Base-by-base conservation (phyloP, 1,140 invertebrate species). In the Marisa cornuarietis region DNA sequence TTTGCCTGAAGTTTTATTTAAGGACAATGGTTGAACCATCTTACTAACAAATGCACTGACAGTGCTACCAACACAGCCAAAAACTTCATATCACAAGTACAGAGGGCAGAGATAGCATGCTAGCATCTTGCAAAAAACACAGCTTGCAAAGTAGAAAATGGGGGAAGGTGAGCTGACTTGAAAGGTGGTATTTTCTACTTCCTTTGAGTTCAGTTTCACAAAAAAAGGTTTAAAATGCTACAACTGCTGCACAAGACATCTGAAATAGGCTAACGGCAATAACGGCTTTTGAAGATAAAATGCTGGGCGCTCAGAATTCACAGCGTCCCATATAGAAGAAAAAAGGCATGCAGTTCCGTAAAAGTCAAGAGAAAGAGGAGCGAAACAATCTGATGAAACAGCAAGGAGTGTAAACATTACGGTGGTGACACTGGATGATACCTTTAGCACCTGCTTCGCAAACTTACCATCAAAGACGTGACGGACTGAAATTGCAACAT, bases 401-500 rank as follows among this genome's bases (percentile, higher is more conserved):
- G 62, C 52, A 65, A 49, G 66, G 63, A 79, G 71, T 76, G 49
- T n/a, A 77, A 63, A 68, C 71, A 31, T 68, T 31, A 72, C 24
- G 9, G 18, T 51, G 58, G 49, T 61, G 26, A 51, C 24, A 58
- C 24, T 49, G 61, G 72, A 74, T 52, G 71, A 78, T 81, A 81
- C 80, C 80, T 81, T 49, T 13, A 51, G 62, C 62, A 71, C 24
- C 24, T 71, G 26, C 18, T n/a, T 31, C 63, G 24, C 61, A n/a
- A 73, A 81, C 80, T 81, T 81, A 81, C 80, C 80, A 78, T 81
- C 71, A 73, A 78, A 81, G 63, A 81, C 65, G 42, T 76, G 80
- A 26, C 68, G 49, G 75, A 71, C 68, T n/a, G 71, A 62, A 63
- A 77, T 71, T 78, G 77, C 61, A 76, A 81, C 76, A 81, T 78